Conservation (phyloP, 2,888 invertebrate species). For the Tipula confusa region DNA sequence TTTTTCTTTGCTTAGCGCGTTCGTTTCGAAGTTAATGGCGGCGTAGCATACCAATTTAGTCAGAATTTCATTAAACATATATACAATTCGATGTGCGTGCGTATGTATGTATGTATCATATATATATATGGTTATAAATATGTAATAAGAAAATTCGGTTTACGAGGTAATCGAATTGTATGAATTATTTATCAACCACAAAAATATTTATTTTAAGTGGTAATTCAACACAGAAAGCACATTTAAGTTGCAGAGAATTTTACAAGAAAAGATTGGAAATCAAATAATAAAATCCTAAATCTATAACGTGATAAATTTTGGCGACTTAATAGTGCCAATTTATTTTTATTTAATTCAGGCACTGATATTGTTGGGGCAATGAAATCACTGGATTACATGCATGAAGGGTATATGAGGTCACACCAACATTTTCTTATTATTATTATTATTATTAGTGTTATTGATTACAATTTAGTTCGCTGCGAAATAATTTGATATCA, state of each 20-base stretch:
- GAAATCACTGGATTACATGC: background rate
- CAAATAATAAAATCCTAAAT: background rate
- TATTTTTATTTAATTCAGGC: slow-evolving; percentile 3
- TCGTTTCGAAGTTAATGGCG: no score
- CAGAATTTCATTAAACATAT: background rate
- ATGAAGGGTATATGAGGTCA: background rate
- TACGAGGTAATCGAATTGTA: background rate
- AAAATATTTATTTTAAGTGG: background rate
- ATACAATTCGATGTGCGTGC: background rate
- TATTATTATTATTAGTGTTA: background rate
- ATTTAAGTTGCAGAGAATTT: background rate
- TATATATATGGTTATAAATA: background rate
- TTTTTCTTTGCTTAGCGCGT: background rate
- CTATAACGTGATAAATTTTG: background rate
- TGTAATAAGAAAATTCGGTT: background rate
- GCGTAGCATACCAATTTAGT: background rate
- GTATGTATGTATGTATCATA: background rate
- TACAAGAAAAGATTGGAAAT: background rate
- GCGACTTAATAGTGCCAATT: background rate
- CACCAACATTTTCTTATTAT: no score
- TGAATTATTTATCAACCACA: background rate
- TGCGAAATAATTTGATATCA: background rate
- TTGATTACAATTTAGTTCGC: slow-evolving; percentile 7
- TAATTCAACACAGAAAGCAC: background rate
- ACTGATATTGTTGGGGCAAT: background rate